phyloP scores from a whole-genome alignment of 2,797 vertebrate genomes.

The Cichlasoma orientale region DNA sequence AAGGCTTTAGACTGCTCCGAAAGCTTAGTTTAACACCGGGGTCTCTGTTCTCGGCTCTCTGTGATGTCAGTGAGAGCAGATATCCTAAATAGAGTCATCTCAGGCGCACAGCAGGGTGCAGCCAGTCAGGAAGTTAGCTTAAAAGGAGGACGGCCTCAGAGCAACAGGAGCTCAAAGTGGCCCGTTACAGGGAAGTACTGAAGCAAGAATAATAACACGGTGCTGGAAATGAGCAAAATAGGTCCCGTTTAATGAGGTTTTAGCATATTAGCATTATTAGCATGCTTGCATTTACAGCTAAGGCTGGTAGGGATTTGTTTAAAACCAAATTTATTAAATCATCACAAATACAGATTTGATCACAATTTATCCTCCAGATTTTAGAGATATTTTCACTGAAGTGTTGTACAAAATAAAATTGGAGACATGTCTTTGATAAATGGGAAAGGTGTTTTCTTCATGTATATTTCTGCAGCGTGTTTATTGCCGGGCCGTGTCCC shows the following conservation, averaged over 20 bases:
- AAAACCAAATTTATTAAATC: background rate
- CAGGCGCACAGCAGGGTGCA: background rate
- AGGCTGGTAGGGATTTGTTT: background rate
- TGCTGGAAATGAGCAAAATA: background rate
- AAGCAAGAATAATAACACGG: too few species aligned
- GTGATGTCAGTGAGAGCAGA: background rate
- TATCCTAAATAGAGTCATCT: background rate
- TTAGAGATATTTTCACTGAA: background rate
- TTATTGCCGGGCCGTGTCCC: background rate
- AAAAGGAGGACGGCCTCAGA: rapidly evolving
- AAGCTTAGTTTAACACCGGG: background rate
- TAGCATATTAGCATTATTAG: background rate
- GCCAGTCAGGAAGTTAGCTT: background rate
- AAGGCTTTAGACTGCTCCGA: background rate
- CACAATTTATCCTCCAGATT: background rate
- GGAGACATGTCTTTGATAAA: background rate
- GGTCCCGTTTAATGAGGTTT: background rate
- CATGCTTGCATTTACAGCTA: background rate
- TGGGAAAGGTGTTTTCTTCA: background rate
- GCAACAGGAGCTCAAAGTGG: background rate
- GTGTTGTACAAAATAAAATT: background rate
- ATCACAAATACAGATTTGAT: background rate
- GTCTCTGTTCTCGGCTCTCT: background rate
- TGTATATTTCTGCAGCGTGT: background rate
- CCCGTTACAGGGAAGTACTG: background rate